Conservation (phyloP, 2,113 vertebrate genomes). For the Athene cunicularia region DNA sequence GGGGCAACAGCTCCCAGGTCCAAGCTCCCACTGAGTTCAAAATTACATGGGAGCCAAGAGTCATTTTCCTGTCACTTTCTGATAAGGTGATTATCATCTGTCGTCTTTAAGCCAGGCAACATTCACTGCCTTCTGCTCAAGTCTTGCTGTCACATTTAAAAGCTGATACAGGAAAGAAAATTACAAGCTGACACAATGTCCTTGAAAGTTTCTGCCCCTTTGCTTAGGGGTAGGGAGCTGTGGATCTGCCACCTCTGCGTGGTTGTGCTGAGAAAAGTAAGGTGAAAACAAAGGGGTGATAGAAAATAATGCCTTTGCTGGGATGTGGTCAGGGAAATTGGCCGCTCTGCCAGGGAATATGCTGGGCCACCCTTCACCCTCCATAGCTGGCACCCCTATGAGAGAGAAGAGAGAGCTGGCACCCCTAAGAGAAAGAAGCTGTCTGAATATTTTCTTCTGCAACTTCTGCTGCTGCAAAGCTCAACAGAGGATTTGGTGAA, state of each 20-base stretch:
- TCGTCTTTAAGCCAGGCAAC: not conserved
- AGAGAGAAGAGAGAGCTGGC: too few relatives aligned
- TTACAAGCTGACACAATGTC: not conserved
- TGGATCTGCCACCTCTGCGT: not conserved
- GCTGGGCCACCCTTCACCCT: not conserved
- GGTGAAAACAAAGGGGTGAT: not conserved
- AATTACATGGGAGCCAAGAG: not conserved
- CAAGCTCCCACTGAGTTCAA: not conserved
- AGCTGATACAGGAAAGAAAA: not conserved
- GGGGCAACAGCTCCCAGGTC: not conserved
- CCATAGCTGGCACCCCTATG: not conserved
- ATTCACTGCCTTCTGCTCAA: not conserved
- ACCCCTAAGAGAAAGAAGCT: not conserved
- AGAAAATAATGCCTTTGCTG: not conserved
- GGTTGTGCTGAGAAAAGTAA: not conserved
- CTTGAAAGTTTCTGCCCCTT: not conserved
- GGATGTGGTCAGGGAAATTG: not conserved
- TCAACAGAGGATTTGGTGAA: not conserved
- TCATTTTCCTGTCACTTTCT: constrained; percentile 17
- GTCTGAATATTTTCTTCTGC: not conserved
- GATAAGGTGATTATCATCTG: constrained; percentile 35
- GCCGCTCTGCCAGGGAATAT: not conserved
- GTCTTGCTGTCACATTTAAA: not conserved
- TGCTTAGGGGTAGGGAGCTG: not conserved
- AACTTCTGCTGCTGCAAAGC: not conserved